A percentile compares a stretch with the other conserved stretches of the same genome.
Conservation (phyloP, 2,797 vertebrate genomes). For the Chaenodraco wilsoni region DNA sequence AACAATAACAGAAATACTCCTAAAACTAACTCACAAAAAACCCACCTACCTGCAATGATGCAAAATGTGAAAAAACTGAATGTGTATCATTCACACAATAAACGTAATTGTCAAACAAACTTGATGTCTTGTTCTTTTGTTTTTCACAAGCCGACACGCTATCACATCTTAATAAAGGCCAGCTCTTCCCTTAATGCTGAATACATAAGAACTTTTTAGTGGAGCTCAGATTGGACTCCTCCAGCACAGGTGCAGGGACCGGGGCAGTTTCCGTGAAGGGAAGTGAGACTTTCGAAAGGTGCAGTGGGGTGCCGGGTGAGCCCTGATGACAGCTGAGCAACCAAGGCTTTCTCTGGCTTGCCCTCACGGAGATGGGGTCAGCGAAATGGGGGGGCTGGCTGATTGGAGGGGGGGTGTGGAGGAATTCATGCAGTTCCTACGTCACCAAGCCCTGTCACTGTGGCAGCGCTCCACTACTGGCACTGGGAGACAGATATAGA, state of each 20-base stretch:
- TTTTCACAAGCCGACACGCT: slow-evolving; percentile 25
- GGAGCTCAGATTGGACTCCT: slow-evolving; percentile 61
- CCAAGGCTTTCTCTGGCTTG: slow-evolving; percentile 75
- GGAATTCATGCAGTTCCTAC: slow-evolving; percentile 73
- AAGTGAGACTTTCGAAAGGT: slow-evolving; percentile 67
- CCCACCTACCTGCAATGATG: neutral
- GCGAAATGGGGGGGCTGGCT: slow-evolving; percentile 57
- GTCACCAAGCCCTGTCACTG: slow-evolving; percentile 63
- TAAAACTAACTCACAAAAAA: neutral
- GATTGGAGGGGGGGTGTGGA: slow-evolving; percentile 24
- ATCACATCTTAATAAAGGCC: slow-evolving; percentile 49
- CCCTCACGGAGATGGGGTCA: slow-evolving; percentile 71
- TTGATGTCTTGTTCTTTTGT: neutral
- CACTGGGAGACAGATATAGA: slow-evolving; percentile 81
- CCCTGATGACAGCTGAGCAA: slow-evolving; percentile 81
- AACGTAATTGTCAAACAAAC: neutral
- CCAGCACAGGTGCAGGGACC: slow-evolving; percentile 77
- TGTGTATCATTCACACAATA: neutral
- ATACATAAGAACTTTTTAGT: slow-evolving; percentile 67
- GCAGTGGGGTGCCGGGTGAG: slow-evolving; percentile 70
- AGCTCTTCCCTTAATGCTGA: slow-evolving; percentile 42
- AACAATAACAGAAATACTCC: neutral
- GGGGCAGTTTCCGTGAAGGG: slow-evolving; percentile 62
- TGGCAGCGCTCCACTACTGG: slow-evolving; percentile 56
- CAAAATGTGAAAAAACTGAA: neutral